Base-by-base conservation (phyloP, 2,797 vertebrate genomes). In the Thunnus albacares region DNA sequence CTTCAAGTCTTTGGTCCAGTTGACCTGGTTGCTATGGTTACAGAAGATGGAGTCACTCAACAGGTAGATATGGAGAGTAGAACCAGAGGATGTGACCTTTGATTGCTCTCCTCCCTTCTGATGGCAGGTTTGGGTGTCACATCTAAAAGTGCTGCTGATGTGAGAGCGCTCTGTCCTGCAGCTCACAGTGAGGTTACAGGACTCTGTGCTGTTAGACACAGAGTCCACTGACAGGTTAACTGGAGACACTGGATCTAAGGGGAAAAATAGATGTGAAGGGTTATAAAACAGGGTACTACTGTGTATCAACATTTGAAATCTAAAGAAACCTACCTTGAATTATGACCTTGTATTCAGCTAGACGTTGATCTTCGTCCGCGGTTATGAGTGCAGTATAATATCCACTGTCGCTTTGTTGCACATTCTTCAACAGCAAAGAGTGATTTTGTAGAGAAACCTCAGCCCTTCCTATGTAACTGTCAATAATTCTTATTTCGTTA, bases 271-370 rank as follows among this genome's bases (percentile, higher is more conserved):
- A 5, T 2, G n/a, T 51, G 51, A 59, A 13, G 38, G 38, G 38
- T 41, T 13, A 41, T 41, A 13, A 41, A 41, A 41, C 38, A 41
- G 38, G 12, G 38, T 41, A 41, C 12, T 41, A 41, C 38, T 41
- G 38, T 41, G 38, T 41, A 61, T 49, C 15, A 49, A 49, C 18
- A 20, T 49, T 49, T 49, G 6, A 20, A 49, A 18, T 18, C 2
- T 18, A 20, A 26, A 47, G 10, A 55, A 20, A 82, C 89, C 20
- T 47, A 92, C 92, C 86, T 60, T 87, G 61, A 26, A 92, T 79
- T 58, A 1, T 66, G 8, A 93, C 10, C 0, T 15, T 20, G 61
- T 88, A 60, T 18, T 53, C 1, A 28, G 15, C 43, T 11, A 41
- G 2, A 74, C 1, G 12, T 9, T 0, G 0, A 0, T 20, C 1